A percentile compares a stretch with the other conserved stretches of the same genome.
Conservation (phyloP, 2,888 invertebrate species). For the Monopis laevigella region DNA sequence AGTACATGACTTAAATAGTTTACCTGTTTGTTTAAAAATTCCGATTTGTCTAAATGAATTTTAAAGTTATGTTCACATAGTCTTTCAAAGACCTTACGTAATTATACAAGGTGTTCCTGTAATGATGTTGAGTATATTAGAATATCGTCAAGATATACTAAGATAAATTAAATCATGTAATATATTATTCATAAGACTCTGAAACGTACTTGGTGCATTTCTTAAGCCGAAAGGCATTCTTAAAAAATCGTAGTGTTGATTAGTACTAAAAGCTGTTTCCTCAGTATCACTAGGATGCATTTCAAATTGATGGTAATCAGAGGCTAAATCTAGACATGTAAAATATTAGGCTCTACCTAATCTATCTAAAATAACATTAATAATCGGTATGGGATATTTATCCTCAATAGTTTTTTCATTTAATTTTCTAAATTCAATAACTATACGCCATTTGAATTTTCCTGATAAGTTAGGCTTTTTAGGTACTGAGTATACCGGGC, state of each 20-base stretch:
- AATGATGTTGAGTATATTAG: conserved; percentile 20
- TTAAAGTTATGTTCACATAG: conserved; percentile 19
- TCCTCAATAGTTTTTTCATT: conserved; percentile 23
- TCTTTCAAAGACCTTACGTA: conserved; percentile 18
- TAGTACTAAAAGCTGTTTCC: conserved; percentile 25
- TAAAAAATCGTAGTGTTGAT: conserved; percentile 22
- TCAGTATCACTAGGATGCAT: conserved; percentile 17
- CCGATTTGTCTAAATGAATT: conserved; percentile 21
- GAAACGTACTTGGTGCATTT: conserved; percentile 27
- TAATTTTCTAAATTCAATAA: conserved; percentile 21
- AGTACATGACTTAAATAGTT: conserved; percentile 24
- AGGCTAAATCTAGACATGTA: conserved; percentile 13
- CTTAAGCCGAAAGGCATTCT: conserved; percentile 25
- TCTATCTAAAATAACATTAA: conserved; percentile 22
- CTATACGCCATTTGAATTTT: conserved; percentile 20
- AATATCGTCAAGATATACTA: conserved; percentile 26
- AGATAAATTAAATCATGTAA: conserved; percentile 21
- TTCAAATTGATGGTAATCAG: conserved; percentile 14
- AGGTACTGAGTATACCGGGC: conserved; percentile 20
- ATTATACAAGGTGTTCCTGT: conserved; percentile 19
- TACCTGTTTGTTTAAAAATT: conserved; percentile 23
- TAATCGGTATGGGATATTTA: conserved; percentile 23
- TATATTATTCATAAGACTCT: conserved; percentile 27
- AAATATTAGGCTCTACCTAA: conserved; percentile 19
- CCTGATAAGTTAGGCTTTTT: conserved; percentile 22